Evolutionary conservation across 2,113 vertebrate species (phyloP).

Genomic region (Lethenteron reissneri): DNA sequence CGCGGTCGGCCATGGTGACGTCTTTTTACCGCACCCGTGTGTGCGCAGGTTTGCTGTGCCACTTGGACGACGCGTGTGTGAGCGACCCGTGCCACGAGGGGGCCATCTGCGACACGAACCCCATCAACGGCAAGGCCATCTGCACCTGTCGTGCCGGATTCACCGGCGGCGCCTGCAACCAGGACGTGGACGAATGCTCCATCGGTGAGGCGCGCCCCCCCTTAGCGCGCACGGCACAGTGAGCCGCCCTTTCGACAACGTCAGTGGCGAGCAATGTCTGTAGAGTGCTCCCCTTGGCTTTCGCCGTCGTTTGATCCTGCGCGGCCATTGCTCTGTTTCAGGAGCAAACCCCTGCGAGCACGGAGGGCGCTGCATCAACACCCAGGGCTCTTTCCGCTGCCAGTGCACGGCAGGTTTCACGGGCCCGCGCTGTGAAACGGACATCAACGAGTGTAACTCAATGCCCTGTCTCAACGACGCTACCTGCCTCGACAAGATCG

Average conservation of each 20-base stretch:
- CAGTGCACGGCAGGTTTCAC: constrained; percentile 89
- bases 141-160: constrained; percentile 91
- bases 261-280: too few species aligned
- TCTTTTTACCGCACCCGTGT: too few species aligned
- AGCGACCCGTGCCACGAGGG: constrained; percentile 92
- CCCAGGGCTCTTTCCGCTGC: constrained; percentile 49
- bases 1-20: too few species aligned
- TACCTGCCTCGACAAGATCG: constrained; percentile 73
- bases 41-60: constrained; percentile 60
- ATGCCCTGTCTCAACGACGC: constrained; percentile 53
- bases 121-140: constrained; percentile 76
- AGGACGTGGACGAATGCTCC: constrained; percentile 90
- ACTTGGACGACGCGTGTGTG: constrained; percentile 86
- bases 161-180: constrained; percentile 82
- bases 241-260: too few species aligned
- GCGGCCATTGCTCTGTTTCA: constrained; percentile 15
- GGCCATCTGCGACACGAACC: constrained; percentile 89
- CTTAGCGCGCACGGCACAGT: too few species aligned
- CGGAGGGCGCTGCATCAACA: constrained; percentile 42
- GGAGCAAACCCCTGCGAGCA: constrained; percentile 57
- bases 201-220: constrained; percentile 37
- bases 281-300: too few species aligned
- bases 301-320: background rate
- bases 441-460: constrained; percentile 69
- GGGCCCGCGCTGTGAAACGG: constrained; percentile 72